Evolutionary conservation across 2,888 invertebrate species (phyloP).

Genomic region (Agrilus cyanescens): DNA sequence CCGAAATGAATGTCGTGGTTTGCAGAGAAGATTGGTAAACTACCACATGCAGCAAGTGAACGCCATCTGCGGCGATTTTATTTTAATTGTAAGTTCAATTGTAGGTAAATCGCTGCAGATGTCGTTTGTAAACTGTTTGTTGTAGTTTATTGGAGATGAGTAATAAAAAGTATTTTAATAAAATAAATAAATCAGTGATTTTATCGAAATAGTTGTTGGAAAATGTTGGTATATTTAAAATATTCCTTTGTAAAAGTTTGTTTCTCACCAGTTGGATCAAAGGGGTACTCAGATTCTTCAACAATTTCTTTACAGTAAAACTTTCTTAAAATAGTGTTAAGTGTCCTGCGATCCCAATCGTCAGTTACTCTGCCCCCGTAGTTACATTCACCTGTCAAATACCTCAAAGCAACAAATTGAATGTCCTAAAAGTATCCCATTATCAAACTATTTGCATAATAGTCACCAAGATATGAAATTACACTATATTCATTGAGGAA

Average conservation of each 20-base stretch:
- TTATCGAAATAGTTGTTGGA: too few relatives aligned
- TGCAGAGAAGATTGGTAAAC: too few relatives aligned
- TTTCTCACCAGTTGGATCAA: conserved; percentile 50
- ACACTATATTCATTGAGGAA: conserved; percentile 70
- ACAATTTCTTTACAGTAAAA: conserved; percentile 67
- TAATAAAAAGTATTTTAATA: too few relatives aligned
- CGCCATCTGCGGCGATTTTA: too few relatives aligned
- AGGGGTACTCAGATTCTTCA: conserved; percentile 47
- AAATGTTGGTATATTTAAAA: too few relatives aligned
- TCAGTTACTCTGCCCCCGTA: conserved; percentile 94
- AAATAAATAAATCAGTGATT: too few relatives aligned
- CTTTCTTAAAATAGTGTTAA: conserved; percentile 68
- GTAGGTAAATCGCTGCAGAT: too few relatives aligned
- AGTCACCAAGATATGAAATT: conserved; percentile 15
- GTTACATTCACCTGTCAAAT: conserved; percentile 90
- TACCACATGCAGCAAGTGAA: too few relatives aligned
- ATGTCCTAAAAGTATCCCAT: conserved; percentile 42
- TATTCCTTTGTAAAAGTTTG: neutral
- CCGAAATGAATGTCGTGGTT: too few relatives aligned
- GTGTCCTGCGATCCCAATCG: conserved; percentile 83
- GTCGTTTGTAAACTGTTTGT: too few relatives aligned
- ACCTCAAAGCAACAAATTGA: conserved; percentile 75
- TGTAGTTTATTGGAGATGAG: too few relatives aligned
- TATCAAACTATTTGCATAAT: neutral
- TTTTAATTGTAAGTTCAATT: too few relatives aligned